These are phyloP conservation scores for Cryptoblepharus egeriae DNA, from an alignment of 2,797 vertebrate genomes.

Conservation along the genomic window DNA sequence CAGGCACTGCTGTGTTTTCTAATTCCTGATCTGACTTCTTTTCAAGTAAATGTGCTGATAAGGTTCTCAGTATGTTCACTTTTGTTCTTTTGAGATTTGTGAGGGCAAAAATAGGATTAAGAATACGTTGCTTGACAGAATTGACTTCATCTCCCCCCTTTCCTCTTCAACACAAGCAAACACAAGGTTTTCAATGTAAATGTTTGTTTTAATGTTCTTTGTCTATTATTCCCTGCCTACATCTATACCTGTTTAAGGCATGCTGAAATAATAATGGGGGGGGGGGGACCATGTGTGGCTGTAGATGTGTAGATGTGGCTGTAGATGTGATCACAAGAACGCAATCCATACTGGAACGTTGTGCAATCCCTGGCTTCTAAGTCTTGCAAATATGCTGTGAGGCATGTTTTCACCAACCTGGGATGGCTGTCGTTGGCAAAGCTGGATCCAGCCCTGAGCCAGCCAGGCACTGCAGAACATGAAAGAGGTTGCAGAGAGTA, in stretches of 20 bases:
- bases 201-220: background rate
- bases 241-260: background rate
- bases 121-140: slow-evolving; percentile 50
- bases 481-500: no score
- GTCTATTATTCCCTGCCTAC: background rate
- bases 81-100: slow-evolving; percentile 44
- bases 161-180: background rate
- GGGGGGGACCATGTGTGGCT: no score
- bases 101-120: slow-evolving; percentile 40
- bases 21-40: background rate
- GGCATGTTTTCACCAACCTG: no score
- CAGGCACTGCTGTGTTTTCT: slow-evolving; percentile 17
- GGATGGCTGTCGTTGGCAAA: no score
- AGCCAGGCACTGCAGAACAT: no score
- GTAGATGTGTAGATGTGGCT: no score
- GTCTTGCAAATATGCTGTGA: no score
- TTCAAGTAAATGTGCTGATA: slow-evolving; percentile 9
- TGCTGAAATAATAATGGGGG: no score
- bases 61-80: slow-evolving; percentile 39
- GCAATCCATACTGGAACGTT: no score
- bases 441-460: no score
- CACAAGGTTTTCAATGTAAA: background rate
- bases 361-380: no score
- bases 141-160: background rate
- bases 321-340: no score